Conservation (phyloP, 92 coral and sea anemone genomes). For the Bergia sp. region DNA sequence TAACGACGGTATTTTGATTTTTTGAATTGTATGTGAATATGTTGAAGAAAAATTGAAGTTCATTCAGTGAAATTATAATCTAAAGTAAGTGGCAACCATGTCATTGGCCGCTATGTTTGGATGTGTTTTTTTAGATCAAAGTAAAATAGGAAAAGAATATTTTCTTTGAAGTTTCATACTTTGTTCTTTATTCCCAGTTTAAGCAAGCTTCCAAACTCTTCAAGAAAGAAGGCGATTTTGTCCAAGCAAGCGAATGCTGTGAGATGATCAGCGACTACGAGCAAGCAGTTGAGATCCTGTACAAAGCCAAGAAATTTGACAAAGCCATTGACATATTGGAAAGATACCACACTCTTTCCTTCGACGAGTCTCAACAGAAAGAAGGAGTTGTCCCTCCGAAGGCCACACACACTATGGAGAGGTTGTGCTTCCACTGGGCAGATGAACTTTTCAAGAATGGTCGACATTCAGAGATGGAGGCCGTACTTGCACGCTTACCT, state of each 20-base stretch:
- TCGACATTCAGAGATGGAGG: constrained; percentile 33
- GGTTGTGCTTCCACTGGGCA: constrained; percentile 38
- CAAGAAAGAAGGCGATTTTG: constrained; percentile 47
- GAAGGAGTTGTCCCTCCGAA: constrained; percentile 31
- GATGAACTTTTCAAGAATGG: constrained; percentile 31
- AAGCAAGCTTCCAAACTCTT: constrained; percentile 67
- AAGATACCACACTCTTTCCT: constrained; percentile 55
- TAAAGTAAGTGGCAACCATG: too few species aligned
- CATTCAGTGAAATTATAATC: too few species aligned
- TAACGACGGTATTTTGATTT: too few species aligned
- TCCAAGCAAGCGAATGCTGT: constrained; percentile 66
- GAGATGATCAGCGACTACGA: constrained; percentile 65
- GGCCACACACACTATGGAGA: constrained; percentile 33
- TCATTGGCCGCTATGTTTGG: too few species aligned
- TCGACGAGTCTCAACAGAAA: constrained; percentile 23
- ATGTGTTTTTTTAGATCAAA: too few species aligned
- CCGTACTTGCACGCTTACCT: constrained; percentile 51
- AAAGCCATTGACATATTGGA: constrained; percentile 82
- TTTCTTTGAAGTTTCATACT: too few species aligned
- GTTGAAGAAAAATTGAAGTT: too few species aligned
- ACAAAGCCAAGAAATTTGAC: constrained; percentile 70
- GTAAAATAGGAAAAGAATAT: too few species aligned
- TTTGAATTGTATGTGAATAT: too few species aligned
- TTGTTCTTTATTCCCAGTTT: constrained; percentile 33
- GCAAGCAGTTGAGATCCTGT: constrained; percentile 79